A percentile compares a stretch with the other conserved stretches of the same genome.
Evolutionary conservation across 2,113 vertebrate species (phyloP).

Genomic region (Apteryx mantelli): DNA sequence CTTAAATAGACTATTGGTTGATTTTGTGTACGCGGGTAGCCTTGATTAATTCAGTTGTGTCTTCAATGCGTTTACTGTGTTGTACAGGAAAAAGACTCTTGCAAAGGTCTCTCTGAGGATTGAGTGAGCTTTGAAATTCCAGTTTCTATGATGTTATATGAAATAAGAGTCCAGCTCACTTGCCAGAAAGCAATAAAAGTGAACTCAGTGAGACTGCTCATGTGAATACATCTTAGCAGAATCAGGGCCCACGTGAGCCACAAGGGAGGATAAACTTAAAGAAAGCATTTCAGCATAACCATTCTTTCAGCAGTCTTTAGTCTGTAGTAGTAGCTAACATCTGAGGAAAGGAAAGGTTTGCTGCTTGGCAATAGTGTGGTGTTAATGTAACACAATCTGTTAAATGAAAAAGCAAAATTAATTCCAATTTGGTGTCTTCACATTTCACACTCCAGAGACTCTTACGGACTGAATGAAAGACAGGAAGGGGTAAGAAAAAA

Average conservation of each 20-base stretch:
- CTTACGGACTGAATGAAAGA: slow-evolving; percentile 59
- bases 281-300: slow-evolving; percentile 58
- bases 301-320: slow-evolving; percentile 42
- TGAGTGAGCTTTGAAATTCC: slow-evolving; percentile 54
- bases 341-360: slow-evolving; percentile 63
- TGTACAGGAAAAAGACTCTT: neutral
- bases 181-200: slow-evolving; percentile 60
- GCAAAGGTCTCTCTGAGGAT: slow-evolving; percentile 36
- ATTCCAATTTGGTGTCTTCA: slow-evolving; percentile 72
- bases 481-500: neutral
- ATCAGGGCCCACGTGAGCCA: neutral
- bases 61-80: neutral
- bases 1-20: neutral
- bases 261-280: slow-evolving; percentile 56
- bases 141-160: slow-evolving; percentile 25
- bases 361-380: slow-evolving; percentile 64
- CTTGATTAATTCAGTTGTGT: slow-evolving; percentile 40
- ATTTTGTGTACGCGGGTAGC: slow-evolving; percentile 21
- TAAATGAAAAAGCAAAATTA: slow-evolving; percentile 73
- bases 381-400: slow-evolving; percentile 73
- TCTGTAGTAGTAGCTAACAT: slow-evolving; percentile 65
- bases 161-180: slow-evolving; percentile 47
- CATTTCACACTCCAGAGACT: slow-evolving; percentile 71
- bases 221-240: slow-evolving; percentile 47
- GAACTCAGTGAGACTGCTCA: slow-evolving; percentile 19